Evolutionary conservation across 2,888 invertebrate genomes (phyloP).

Genomic region (Gisinianus flammeolus): DNA sequence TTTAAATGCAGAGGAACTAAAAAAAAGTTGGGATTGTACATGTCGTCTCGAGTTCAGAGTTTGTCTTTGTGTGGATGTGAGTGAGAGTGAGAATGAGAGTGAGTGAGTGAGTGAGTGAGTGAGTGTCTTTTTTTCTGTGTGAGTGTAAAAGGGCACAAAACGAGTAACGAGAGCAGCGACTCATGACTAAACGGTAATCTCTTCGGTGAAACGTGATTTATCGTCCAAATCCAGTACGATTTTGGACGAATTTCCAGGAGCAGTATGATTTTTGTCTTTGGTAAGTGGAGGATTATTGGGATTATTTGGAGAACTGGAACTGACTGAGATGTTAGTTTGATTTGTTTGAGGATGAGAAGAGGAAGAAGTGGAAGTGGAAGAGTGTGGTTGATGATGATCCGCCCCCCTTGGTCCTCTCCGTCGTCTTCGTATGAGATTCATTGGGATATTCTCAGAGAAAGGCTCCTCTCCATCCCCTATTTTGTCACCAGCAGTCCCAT

Average conservation of each 20-base stretch:
- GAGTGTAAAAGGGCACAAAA: neutral
- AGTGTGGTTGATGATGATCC: neutral
- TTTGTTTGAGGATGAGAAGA: neutral
- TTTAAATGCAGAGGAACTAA: no score
- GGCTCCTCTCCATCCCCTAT: neutral
- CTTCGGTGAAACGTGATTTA: slow-evolving; percentile 80
- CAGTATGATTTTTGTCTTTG: slow-evolving; percentile 11
- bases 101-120: neutral
- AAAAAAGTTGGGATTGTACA: no score
- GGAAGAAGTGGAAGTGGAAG: neutral
- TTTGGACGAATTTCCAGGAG: slow-evolving; percentile 64
- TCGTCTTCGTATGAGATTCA: neutral
- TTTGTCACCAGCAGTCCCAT: neutral
- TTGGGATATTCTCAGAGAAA: neutral
- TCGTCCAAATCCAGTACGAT: slow-evolving; percentile 81
- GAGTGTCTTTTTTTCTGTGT: no score
- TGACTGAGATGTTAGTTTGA: neutral
- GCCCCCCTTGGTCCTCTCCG: neutral
- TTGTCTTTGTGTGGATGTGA: neutral
- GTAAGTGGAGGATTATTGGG: neutral
- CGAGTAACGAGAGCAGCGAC: neutral
- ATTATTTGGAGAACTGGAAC: neutral
- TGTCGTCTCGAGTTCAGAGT: no score
- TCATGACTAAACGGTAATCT: slow-evolving; percentile 72
- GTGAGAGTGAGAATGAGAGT: neutral